Conservation (phyloP, 2,797 vertebrate species). For the Natrix natrix region DNA sequence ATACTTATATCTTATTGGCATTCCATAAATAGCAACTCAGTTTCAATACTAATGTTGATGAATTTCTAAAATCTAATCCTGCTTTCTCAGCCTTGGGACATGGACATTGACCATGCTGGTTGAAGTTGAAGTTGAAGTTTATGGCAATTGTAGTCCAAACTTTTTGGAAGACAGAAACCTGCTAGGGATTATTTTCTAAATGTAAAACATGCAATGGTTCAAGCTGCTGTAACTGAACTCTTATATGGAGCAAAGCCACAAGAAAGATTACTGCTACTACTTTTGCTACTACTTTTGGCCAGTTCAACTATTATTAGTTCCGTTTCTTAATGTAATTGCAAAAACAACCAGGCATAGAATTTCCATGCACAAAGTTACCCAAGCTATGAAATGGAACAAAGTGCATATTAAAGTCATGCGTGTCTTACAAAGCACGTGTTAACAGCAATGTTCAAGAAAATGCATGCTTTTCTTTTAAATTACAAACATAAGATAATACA, state of each 20-base stretch:
- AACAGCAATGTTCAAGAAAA: neutral
- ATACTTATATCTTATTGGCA: constrained; percentile 48
- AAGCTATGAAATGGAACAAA: neutral
- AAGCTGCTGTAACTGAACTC: neutral
- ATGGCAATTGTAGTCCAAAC: neutral
- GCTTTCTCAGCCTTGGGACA: neutral
- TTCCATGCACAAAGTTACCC: neutral
- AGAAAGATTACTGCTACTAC: neutral
- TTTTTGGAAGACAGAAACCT: neutral
- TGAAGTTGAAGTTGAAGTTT: neutral
- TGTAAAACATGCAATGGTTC: neutral
- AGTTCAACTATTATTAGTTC: neutral
- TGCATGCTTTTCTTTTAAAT: neutral
- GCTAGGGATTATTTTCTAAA: neutral
- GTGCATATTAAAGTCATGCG: neutral
- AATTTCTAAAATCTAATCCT: neutral
- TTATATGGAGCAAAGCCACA: neutral
- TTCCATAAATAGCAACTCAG: constrained; percentile 49
- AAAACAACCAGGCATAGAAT: neutral
- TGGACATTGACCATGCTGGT: neutral
- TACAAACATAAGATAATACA: neutral
- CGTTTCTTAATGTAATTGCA: neutral
- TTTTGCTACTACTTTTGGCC: neutral
- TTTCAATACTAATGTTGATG: constrained; percentile 47
- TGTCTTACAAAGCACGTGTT: neutral